Conservation (phyloP, 1,140 invertebrate genomes). For the Eupristina koningsbergeri region DNA sequence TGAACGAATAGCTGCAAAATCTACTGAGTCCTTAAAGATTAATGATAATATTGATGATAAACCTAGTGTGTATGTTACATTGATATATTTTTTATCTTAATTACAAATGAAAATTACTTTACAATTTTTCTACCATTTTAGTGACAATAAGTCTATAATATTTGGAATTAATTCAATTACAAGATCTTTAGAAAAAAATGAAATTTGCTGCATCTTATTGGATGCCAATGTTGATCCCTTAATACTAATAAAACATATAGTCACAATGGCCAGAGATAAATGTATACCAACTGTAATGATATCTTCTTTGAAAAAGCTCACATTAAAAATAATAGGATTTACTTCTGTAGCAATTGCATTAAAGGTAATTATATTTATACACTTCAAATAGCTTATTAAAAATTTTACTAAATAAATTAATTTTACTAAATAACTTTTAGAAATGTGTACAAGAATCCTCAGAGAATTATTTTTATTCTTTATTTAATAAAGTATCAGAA, state of each 20-base stretch:
- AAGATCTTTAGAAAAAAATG: slow-evolving; percentile 63
- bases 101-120: neutral
- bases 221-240: slow-evolving; percentile 63
- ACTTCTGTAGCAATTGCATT: slow-evolving; percentile 61
- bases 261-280: slow-evolving; percentile 65
- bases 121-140: slow-evolving; percentile 53
- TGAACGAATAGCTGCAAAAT: slow-evolving; percentile 57
- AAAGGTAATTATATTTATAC: slow-evolving; percentile 57
- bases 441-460: slow-evolving; percentile 42
- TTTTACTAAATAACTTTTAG: slow-evolving; percentile 53
- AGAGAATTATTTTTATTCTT: slow-evolving; percentile 55
- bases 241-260: slow-evolving; percentile 66
- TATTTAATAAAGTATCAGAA: slow-evolving; percentile 56
- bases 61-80: neutral
- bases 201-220: slow-evolving; percentile 63
- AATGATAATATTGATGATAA: slow-evolving; percentile 2
- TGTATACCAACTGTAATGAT: slow-evolving; percentile 64
- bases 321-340: slow-evolving; percentile 61
- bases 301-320: slow-evolving; percentile 61
- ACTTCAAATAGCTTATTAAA: no score
- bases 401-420: neutral
- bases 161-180: slow-evolving; percentile 68
- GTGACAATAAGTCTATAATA: slow-evolving; percentile 60
- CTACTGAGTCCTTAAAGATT: slow-evolving; percentile 42
- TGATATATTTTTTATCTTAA: slow-evolving; percentile 4